Percentiles rank a stretch among this genome's conserved stretches.
phyloP scores from a whole-genome alignment of 2,113 vertebrate genomes.

The Chinchilla lanigera region DNA sequence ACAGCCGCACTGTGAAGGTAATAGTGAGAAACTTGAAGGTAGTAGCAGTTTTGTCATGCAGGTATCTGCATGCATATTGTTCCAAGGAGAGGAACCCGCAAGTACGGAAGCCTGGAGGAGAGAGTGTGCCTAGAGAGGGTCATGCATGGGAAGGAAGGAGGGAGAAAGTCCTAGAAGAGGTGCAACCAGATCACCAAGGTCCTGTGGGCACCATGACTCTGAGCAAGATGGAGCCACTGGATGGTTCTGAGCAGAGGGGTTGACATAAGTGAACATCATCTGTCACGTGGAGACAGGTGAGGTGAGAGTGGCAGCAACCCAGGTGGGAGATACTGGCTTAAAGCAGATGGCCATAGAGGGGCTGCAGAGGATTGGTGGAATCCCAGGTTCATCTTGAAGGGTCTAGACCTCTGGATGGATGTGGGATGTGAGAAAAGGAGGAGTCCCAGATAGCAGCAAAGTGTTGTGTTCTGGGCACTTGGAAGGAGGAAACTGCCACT shows the following conservation, averaged over 20 bases:
- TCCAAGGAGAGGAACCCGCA: neutral
- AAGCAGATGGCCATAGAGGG: neutral
- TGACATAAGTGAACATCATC: accelerated
- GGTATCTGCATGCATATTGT: neutral
- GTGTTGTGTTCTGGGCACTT: neutral
- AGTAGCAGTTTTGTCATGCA: neutral
- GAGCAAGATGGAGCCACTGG: neutral
- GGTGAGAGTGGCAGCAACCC: neutral
- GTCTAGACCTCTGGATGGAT: neutral
- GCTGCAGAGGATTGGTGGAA: neutral
- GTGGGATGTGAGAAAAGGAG: neutral
- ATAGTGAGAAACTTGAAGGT: neutral
- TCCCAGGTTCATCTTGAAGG: neutral
- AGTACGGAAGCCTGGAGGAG: neutral
- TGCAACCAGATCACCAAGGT: neutral
- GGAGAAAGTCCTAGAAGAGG: neutral
- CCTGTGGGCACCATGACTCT: neutral
- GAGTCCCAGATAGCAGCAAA: neutral
- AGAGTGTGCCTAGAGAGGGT: neutral
- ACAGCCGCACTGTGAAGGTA: neutral
- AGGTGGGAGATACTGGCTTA: accelerated
- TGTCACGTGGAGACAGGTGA: neutral
- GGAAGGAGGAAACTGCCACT: neutral
- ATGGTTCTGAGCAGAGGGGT: neutral
- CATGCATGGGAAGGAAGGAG: neutral